phyloP scores from a whole-genome alignment of 2,888 invertebrate species.

The Cryptosula pallasiana region DNA sequence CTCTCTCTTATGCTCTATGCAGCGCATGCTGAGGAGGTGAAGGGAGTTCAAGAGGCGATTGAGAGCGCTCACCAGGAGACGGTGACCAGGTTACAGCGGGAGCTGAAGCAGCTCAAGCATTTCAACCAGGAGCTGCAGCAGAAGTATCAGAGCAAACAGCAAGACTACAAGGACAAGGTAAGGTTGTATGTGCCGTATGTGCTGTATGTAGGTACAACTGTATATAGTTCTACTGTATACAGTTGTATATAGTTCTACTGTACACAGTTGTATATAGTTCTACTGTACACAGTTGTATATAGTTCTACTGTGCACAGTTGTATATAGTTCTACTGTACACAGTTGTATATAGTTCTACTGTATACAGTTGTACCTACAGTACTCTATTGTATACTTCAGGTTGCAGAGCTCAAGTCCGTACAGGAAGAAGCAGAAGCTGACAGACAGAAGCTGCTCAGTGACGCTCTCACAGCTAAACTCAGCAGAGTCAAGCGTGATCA shows the following conservation, averaged over 20 bases:
- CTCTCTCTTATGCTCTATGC: too few species aligned
- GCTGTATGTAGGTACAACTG: too few species aligned
- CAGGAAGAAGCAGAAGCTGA: slow-evolving; percentile 17
- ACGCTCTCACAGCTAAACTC: slow-evolving; percentile 1
- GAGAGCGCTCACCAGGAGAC: slow-evolving; percentile 20
- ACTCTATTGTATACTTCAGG: too few species aligned
- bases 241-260: background rate
- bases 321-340: too few species aligned
- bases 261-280: background rate
- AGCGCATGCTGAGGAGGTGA: slow-evolving; percentile 19
- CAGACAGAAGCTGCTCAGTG: slow-evolving; percentile 17
- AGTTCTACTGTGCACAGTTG: too few species aligned
- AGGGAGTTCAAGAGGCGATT: background rate
- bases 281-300: too few species aligned
- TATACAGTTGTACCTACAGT: too few species aligned
- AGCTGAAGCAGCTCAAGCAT: slow-evolving; percentile 33
- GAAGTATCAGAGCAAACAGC: slow-evolving; percentile 31
- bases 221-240: too few species aligned
- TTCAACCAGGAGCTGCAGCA: slow-evolving; percentile 31
- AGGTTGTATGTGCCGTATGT: too few species aligned
- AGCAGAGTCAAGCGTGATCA: slow-evolving; percentile 13
- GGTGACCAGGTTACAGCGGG: slow-evolving; percentile 32
- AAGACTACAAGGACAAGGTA: slow-evolving; percentile 34
- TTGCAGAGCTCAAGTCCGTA: background rate
- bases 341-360: too few species aligned